Evolutionary conservation across 2,888 invertebrate genomes (phyloP), one percentile per base, ranked within the genome.

Genomic region (Boloria selene): DNA sequence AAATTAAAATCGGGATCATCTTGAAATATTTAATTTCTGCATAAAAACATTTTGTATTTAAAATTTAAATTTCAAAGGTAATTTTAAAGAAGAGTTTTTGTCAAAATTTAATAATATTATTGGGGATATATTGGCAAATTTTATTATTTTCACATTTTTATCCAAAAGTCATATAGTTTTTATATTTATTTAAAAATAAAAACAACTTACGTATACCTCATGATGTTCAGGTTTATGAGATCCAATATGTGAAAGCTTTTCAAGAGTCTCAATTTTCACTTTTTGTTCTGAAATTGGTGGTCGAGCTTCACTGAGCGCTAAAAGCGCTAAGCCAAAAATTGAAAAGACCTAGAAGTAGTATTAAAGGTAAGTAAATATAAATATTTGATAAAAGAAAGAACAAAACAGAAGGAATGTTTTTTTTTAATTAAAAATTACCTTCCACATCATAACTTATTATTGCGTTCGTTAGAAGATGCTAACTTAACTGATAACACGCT

Each of bases 191-290:
- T 4, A 44, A n/a, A 2, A 55, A 31, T 6, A 5, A 22, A 52
- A 49, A 42, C 31, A 53, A 78, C 88, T 83, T 74, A 91, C 92
- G 82, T 91, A 90, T 85, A 78, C 83, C 68, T 84, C 87, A 84
- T 88, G 88, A 85, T 87, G 82, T 79, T 85, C 86, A 22, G 83
- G 85, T 70, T 75, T 72, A 26, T 84, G 70, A 50, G 75, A 68
- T 67, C 84, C 87, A 52, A 85, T 77, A 69, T 90, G 85, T 54
- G 75, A 72, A 47, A 86, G 72, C 60, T 84, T 81, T 10, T 83
- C 84, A 59, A 84, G 78, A 66, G 83, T 79, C 45, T 77, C 75
- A 7, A 77, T 70, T 61, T 77, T 73, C 49, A 73, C 74, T 68
- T 77, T 80, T 72, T 87, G 85, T 70, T 87, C 85, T 47, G 89